Evolutionary conservation across 2,888 invertebrate species (phyloP).

Genomic region (Fissipunctia ypsillon): DNA sequence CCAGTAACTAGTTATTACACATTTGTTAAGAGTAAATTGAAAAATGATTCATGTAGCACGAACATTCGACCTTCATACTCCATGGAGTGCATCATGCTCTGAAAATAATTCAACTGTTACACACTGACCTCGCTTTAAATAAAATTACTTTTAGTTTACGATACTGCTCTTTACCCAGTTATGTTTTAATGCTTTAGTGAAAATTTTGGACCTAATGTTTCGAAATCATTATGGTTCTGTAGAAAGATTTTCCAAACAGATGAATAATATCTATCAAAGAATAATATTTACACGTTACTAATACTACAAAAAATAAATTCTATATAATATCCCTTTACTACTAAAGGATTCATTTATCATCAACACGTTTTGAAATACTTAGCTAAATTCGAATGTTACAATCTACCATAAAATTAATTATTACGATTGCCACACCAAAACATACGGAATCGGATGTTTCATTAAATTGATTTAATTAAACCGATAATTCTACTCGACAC

Average conservation of each 20-base stretch:
- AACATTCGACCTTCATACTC: conserved; percentile 74
- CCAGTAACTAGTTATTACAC: conserved; percentile 44
- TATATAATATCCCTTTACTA: not conserved
- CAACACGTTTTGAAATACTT: not conserved
- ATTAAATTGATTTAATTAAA: conserved; percentile 46
- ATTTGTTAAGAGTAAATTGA: conserved; percentile 65
- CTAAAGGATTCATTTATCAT: not conserved
- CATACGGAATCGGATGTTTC: conserved; percentile 32
- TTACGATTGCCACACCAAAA: conserved; percentile 28
- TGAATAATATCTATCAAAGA: not conserved
- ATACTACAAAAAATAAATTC: not conserved
- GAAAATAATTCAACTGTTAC: conserved; percentile 80
- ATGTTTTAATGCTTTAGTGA: conserved; percentile 13
- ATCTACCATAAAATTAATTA: conserved; percentile 19
- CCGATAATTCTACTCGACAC: conserved; percentile 48
- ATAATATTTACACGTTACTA: not conserved
- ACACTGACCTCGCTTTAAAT: conserved; percentile 76
- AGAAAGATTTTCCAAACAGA: not conserved
- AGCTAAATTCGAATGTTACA: not conserved
- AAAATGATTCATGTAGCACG: conserved; percentile 76
- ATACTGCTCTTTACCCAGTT: conserved; percentile 74
- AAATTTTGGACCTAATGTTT: conserved; percentile 2
- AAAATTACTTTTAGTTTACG: conserved; percentile 77
- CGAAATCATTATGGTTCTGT: not conserved
- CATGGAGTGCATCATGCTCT: conserved; percentile 80